Base-by-base conservation (phyloP, 2,113 vertebrate genomes). In the Nansenia antarctica region DNA sequence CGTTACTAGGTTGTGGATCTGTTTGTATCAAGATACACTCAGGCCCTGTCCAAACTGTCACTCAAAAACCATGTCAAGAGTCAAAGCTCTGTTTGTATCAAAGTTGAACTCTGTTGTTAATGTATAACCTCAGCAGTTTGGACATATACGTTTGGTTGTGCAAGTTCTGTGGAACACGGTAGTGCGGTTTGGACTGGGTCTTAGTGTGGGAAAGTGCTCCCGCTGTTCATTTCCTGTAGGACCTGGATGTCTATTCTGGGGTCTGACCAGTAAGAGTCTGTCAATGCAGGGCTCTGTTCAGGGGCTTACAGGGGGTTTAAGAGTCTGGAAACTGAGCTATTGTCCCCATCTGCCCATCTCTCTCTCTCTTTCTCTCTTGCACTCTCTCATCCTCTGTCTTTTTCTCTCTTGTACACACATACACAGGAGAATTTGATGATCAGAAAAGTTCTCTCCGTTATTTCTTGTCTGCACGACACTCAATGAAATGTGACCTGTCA, bases 401-500 rank as follows among this genome's bases (percentile, higher is more conserved):
- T 20, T n/a, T 47, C 5, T 47, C 45, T 0, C n/a, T 20, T n/a
- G 62, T 52, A 49, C 18, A 12, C 18, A 74, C 55, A 64, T 69
- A 32, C 6, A 42, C 9, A 60, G 26, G 53, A 73, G 52, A 27
- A 74, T 67, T 70, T 20, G 59, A 67, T 64, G 27, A 30, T 73
- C 58, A 27, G 57, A 45, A 11, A n/a, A 49, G 0, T 20, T 4
- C 15, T 30, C 5, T 34, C 20, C 24, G 42, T 55, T 52, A 69
- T 77, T 73, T 73, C 53, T 68, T 27, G 32, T 27, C 49, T 78
- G 74, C 84, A 75, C 76, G 74, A 67, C 7, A 55, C 75, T 80
- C 52, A 58, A 67, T 82, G 22, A 78, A 70, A 71, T 47, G 35
- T 78, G 60, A 72, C 69, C 61, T 78, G 62, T 77, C 73, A 86